These are phyloP conservation scores for Myrmophylax atrothorax DNA, from an alignment of 2,113 vertebrate genomes.

Conservation along the genomic window DNA sequence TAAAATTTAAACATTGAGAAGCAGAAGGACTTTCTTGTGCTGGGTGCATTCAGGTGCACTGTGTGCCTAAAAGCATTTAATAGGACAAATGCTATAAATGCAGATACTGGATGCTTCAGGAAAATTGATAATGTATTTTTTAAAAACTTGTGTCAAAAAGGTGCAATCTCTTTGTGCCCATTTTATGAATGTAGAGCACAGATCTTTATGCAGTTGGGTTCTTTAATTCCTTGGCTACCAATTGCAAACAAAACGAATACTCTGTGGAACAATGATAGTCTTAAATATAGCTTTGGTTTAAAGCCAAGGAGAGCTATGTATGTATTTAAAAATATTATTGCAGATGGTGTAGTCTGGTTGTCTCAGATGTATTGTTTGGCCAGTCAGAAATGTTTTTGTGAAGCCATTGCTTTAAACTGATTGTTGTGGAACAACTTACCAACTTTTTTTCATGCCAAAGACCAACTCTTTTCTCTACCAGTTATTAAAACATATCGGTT, in stretches of 20 bases:
- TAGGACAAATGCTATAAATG: background rate
- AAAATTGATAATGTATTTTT: background rate
- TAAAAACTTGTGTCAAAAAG: background rate
- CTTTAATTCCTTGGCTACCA: slow-evolving; percentile 57
- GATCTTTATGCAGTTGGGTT: background rate
- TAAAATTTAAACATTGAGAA: background rate
- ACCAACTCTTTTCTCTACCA: background rate
- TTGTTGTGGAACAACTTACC: slow-evolving; percentile 41
- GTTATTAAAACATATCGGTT: background rate
- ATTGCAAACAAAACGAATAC: slow-evolving; percentile 65
- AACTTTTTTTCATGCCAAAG: slow-evolving; percentile 54
- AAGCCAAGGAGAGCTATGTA: slow-evolving; percentile 69
- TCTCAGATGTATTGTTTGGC: slow-evolving; percentile 76
- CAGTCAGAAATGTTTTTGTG: slow-evolving; percentile 66
- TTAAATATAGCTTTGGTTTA: slow-evolving; percentile 80
- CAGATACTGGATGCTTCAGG: background rate
- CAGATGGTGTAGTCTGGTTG: slow-evolving; percentile 77
- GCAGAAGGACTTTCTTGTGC: background rate
- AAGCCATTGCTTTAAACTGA: slow-evolving; percentile 65
- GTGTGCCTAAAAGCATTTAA: background rate
- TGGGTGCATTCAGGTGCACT: background rate
- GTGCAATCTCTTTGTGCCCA: background rate
- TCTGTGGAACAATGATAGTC: slow-evolving; percentile 66
- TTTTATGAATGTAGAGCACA: background rate
- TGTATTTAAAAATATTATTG: slow-evolving; percentile 76